phyloP scores from a whole-genome alignment of 2,797 vertebrate genomes.

The Chrysolophus pictus region DNA sequence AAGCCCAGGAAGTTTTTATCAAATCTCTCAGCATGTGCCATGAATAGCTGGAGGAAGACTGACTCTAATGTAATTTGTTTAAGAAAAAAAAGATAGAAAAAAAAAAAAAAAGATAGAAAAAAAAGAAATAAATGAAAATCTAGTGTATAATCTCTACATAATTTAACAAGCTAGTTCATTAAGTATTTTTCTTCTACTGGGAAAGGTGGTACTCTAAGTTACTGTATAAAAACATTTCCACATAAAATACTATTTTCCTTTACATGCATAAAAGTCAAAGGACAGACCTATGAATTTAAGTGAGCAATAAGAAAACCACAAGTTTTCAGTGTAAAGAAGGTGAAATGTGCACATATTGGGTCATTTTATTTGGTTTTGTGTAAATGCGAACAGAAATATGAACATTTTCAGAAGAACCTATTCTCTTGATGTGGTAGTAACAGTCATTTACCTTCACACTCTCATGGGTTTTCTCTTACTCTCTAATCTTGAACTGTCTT shows the following conservation, averaged over 20 bases:
- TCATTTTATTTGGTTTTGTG: neutral
- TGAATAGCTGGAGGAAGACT: neutral
- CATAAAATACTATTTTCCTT: neutral
- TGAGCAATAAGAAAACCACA: neutral
- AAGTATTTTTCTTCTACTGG: neutral
- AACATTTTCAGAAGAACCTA: neutral
- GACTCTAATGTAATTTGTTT: neutral
- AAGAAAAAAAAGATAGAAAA: neutral
- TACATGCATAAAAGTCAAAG: neutral
- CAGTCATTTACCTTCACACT: neutral
- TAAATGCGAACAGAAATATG: neutral
- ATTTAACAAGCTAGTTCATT: neutral
- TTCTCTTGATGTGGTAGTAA: neutral
- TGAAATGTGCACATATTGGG: neutral
- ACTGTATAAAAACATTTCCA: neutral
- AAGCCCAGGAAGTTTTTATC: neutral
- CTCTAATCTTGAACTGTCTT: neutral
- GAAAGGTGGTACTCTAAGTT: neutral
- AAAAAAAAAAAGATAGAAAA: too few relatives aligned
- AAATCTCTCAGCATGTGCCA: neutral
- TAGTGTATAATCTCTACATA: neutral
- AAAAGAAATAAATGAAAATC: neutral
- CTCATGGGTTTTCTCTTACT: neutral
- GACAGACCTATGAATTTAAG: neutral
- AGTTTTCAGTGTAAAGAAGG: neutral